Evolutionary conservation across 2,113 vertebrate genomes (phyloP), one percentile per base, ranked within the genome.

Genomic region (Ranitomeya variabilis): DNA sequence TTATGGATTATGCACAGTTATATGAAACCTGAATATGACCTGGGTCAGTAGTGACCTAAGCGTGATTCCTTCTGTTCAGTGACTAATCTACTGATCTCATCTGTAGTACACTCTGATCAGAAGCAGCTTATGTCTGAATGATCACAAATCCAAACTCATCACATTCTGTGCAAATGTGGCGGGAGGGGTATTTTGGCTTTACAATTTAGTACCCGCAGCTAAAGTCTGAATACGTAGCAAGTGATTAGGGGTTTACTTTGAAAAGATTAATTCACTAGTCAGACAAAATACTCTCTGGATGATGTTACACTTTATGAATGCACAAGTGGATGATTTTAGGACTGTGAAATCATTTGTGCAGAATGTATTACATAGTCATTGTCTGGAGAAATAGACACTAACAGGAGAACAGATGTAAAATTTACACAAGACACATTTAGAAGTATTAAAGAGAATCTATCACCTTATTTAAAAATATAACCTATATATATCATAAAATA

Each of bases 1-100:
- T 89, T 89, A 89, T 89, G 87, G 87, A 89, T 84, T 89, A 83
- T 74, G 80, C 69, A 83, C 76, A 83, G 87, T 77, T 76, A 78
- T 54, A 78, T 89, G 87, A 84, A 89, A 83, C 80, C 59, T 83
- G 51, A 83, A 74, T 83, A 45, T 83, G 37, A 77, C 87, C 87
- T 55, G 21, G 80, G 80, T 77, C 73, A 89, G 59, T 52, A 89
- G 55, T 83, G 87, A 83, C 87, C 60, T 89, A 89, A 89, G 71
- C 55, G 9, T 89, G 71, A 73, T 78, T 77, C 83, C n/a, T 23
- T 26, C 69, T 78, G 81, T 57, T 57, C 71, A 89, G 80, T 83
- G 87, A 84, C 87, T 89, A 78, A 89, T 89, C 80, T 89, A 78
- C 73, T 78, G 69, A 78, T 84, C 80, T 51, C n/a, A 7, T 9